Evolutionary conservation across 2,797 vertebrate genomes (phyloP).

Genomic region (Florisuga fusca): DNA sequence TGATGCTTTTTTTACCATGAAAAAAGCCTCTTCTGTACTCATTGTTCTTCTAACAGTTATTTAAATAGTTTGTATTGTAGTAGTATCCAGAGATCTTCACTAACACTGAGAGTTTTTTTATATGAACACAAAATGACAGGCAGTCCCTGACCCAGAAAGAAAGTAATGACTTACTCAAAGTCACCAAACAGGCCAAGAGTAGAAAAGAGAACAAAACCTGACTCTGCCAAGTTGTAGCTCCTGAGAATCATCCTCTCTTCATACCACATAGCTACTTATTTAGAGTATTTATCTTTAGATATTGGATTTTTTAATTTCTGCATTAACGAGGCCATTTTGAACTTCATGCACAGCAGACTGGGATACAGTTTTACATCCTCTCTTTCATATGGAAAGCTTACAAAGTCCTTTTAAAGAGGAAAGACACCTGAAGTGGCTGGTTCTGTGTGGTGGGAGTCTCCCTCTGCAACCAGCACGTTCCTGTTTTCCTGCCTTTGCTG

Average conservation of each 20-base stretch:
- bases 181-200: neutral
- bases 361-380: neutral
- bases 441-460: neutral
- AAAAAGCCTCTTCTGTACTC: neutral
- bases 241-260: neutral
- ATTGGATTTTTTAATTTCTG: neutral
- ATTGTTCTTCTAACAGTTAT: neutral
- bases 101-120: neutral
- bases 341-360: neutral
- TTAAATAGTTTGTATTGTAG: neutral
- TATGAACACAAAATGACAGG: neutral
- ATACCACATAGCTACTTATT: neutral
- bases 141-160: conserved; percentile 5
- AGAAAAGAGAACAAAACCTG: conserved; percentile 29
- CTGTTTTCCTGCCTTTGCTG: neutral
- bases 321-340: neutral
- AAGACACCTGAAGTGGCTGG: neutral
- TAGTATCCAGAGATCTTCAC: neutral
- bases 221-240: neutral
- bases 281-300: neutral
- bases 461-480: rapidly evolving
- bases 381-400: neutral
- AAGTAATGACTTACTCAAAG: neutral
- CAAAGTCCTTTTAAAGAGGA: neutral
- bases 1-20: neutral